Evolutionary conservation across 1,140 invertebrate genomes (phyloP).

Genomic region (Bombus superbus): DNA sequence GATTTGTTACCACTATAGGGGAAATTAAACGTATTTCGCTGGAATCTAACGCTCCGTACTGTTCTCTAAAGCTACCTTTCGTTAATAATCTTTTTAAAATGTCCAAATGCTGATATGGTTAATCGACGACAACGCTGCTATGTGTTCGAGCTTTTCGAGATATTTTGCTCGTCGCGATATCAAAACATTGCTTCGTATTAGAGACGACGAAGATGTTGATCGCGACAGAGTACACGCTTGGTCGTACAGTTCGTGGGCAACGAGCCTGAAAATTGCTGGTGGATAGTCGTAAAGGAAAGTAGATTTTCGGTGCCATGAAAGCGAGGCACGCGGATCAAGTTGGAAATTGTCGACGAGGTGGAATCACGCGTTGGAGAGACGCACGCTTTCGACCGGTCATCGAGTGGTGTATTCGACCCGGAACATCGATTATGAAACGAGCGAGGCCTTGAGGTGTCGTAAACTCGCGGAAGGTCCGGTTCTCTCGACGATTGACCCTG

Average conservation of each 20-base stretch:
- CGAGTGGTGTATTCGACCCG: conserved; percentile 7
- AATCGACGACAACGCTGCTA: too few species aligned
- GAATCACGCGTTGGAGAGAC: neutral
- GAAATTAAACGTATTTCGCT: neutral
- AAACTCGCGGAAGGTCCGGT: conserved; percentile 61
- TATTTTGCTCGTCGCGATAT: too few species aligned
- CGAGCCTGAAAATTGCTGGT: conserved; percentile 36
- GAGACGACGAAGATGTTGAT: neutral
- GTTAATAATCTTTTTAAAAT: too few species aligned
- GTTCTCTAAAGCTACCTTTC: neutral
- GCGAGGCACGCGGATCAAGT: conserved; percentile 43
- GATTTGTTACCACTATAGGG: neutral
- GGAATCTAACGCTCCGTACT: too few species aligned
- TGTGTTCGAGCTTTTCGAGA: too few species aligned
- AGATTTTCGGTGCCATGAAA: conserved; percentile 54
- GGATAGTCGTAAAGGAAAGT: conserved; percentile 59
- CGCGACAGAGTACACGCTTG: neutral
- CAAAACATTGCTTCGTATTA: too few species aligned
- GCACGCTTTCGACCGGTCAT: conserved; percentile 2
- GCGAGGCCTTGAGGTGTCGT: conserved; percentile 38
- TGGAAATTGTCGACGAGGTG: conserved; percentile 45
- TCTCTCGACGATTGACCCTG: conserved; percentile 42
- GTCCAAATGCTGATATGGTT: too few species aligned
- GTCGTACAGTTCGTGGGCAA: too few species aligned
- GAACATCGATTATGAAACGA: conserved; percentile 62